phyloP scores from a whole-genome alignment of 2,113 vertebrate species.

The Axis porcinus region DNA sequence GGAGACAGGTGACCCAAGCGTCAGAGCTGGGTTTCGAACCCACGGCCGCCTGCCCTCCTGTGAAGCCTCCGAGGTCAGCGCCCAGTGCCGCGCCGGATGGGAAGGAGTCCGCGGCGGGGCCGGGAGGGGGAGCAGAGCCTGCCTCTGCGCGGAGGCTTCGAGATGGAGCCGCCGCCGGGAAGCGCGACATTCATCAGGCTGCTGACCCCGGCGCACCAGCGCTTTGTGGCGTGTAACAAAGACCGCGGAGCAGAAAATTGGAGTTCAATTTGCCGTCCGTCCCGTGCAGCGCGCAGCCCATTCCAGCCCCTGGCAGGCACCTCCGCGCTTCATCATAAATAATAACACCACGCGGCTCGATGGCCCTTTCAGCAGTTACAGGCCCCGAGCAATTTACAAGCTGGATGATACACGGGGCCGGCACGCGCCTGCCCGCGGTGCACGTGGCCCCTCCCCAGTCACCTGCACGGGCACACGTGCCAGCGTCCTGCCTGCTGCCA shows the following conservation, averaged over 20 bases:
- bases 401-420: background rate
- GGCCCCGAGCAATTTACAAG: constrained; percentile 48
- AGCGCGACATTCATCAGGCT: constrained; percentile 46
- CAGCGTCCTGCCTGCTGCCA: background rate
- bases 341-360: constrained; percentile 42
- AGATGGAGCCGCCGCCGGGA: background rate
- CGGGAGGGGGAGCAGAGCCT: accelerated
- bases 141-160: background rate
- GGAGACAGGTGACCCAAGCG: accelerated
- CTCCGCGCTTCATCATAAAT: constrained; percentile 63
- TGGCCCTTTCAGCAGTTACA: background rate
- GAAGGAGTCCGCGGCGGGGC: accelerated
- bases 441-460: background rate
- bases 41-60: accelerated
- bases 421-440: accelerated
- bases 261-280: constrained; percentile 73
- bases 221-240: constrained; percentile 66
- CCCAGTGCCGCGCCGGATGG: background rate
- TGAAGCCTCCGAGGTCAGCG: background rate
- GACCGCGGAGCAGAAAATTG: constrained; percentile 75
- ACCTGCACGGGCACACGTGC: accelerated
- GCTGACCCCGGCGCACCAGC: constrained; percentile 49
- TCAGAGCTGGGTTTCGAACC: background rate
- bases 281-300: constrained; percentile 41
- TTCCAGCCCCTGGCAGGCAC: constrained; percentile 56